Percentiles rank a stretch among this genome's conserved stretches.
Evolutionary conservation across 2,888 invertebrate species (phyloP).

Genomic region (Eurytoma californica): DNA sequence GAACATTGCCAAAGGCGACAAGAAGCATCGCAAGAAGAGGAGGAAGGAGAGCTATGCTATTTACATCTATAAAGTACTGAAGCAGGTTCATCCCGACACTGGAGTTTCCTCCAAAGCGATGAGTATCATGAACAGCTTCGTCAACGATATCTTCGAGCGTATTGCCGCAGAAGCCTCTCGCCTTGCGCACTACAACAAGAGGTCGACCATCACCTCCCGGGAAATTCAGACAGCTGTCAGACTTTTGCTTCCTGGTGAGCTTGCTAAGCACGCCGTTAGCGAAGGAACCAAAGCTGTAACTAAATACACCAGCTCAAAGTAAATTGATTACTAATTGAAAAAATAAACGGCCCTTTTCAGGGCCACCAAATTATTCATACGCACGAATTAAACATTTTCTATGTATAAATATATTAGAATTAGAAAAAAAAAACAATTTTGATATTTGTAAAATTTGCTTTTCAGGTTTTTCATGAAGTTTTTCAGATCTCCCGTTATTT

Average conservation of each 20-base stretch:
- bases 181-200: slow-evolving; percentile 65
- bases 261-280: slow-evolving; percentile 53
- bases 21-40: slow-evolving; percentile 69
- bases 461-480: too few species aligned
- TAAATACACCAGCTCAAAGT: slow-evolving; percentile 27
- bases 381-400: neutral
- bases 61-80: slow-evolving; percentile 38
- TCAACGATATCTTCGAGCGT: slow-evolving; percentile 67
- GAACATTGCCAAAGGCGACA: slow-evolving; percentile 68
- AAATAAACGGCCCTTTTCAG: slow-evolving; percentile 1
- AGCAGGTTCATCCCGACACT: slow-evolving; percentile 76
- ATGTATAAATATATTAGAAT: too few species aligned
- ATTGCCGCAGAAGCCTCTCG: slow-evolving; percentile 66
- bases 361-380: slow-evolving; percentile 5
- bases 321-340: neutral
- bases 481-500: too few species aligned
- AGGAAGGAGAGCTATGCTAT: slow-evolving; percentile 62
- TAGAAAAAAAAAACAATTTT: too few species aligned
- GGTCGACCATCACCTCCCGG: slow-evolving; percentile 81
- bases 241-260: slow-evolving; percentile 68
- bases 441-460: too few species aligned
- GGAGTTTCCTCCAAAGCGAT: slow-evolving; percentile 74
- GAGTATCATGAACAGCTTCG: slow-evolving; percentile 64
- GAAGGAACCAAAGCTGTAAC: slow-evolving; percentile 38
- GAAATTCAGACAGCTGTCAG: slow-evolving; percentile 82